These are phyloP conservation scores for Papio anubis DNA, from an alignment of 2,113 vertebrate species.

Conservation along the genomic window DNA sequence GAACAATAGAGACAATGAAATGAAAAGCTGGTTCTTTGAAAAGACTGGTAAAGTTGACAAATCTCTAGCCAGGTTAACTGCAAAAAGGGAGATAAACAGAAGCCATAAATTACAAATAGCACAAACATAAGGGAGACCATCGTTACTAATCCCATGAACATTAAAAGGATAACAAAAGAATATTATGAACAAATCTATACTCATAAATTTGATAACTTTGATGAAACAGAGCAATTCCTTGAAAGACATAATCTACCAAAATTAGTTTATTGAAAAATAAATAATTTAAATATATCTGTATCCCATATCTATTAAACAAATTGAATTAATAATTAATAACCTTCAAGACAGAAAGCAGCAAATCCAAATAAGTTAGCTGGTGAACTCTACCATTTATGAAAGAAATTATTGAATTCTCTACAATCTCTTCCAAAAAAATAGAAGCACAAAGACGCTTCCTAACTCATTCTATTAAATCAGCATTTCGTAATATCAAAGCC, in stretches of 20 bases:
- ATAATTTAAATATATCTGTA: not conserved
- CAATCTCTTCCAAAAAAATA: not conserved
- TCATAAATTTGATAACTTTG: not conserved
- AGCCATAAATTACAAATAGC: not conserved
- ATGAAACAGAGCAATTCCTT: not conserved
- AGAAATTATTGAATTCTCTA: not conserved
- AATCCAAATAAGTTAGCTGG: not conserved
- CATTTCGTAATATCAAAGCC: not conserved
- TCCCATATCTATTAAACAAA: not conserved
- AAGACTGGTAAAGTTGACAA: not conserved
- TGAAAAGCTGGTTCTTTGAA: not conserved
- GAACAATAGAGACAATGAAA: not conserved
- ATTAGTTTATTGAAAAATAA: not conserved
- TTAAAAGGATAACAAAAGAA: not conserved
- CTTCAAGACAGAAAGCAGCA: not conserved
- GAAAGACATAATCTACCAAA: not conserved
- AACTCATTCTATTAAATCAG: not conserved
- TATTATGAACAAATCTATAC: not conserved
- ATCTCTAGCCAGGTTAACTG: not conserved
- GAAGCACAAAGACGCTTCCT: not conserved
- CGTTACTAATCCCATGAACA: not conserved
- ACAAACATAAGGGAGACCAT: not conserved
- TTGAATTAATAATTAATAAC: not conserved
- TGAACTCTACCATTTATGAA: not conserved
- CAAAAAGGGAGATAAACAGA: not conserved